Evolutionary conservation across 2,113 vertebrate species (phyloP).

Genomic region (Rutilus rutilus): DNA sequence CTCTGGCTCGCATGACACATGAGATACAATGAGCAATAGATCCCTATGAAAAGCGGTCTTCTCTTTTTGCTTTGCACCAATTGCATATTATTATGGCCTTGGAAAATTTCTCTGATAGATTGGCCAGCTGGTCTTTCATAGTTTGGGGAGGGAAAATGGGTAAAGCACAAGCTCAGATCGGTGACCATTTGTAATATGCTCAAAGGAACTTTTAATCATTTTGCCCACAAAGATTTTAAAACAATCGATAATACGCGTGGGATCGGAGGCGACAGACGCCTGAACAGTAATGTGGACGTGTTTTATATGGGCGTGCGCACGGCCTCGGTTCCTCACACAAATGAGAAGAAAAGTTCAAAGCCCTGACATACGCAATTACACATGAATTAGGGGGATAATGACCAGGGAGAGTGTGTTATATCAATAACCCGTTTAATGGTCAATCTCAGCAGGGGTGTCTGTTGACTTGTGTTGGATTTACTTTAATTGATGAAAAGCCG

Average conservation of each 20-base stretch:
- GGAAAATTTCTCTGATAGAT: slow-evolving; percentile 66
- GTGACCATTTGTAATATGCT: slow-evolving; percentile 52
- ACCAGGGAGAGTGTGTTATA: slow-evolving; percentile 73
- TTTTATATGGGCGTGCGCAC: background rate
- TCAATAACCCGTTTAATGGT: slow-evolving; percentile 78
- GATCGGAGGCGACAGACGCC: slow-evolving; percentile 5
- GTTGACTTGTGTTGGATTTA: slow-evolving; percentile 73
- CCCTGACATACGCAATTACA: slow-evolving; percentile 72
- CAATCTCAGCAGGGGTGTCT: slow-evolving; percentile 74
- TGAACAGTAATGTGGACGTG: slow-evolving; percentile 30
- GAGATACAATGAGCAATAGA: slow-evolving; percentile 82
- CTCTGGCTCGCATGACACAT: slow-evolving; percentile 75
- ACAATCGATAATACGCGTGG: slow-evolving; percentile 21
- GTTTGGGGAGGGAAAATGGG: background rate
- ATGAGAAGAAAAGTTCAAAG: slow-evolving; percentile 71
- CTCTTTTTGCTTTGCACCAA: slow-evolving; percentile 77
- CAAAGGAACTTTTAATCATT: slow-evolving; percentile 46
- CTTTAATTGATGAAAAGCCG: slow-evolving; percentile 77
- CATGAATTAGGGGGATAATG: slow-evolving; percentile 77
- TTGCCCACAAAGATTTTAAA: slow-evolving; percentile 40
- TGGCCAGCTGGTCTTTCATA: slow-evolving; percentile 59
- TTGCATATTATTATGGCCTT: slow-evolving; percentile 81
- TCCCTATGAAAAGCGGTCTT: slow-evolving; percentile 70
- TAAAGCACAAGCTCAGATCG: slow-evolving; percentile 27
- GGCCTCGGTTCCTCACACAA: slow-evolving; percentile 57